These are phyloP conservation scores for Buphagus erythrorhynchus DNA, from an alignment of 2,797 vertebrate genomes.

Conservation along the genomic window DNA sequence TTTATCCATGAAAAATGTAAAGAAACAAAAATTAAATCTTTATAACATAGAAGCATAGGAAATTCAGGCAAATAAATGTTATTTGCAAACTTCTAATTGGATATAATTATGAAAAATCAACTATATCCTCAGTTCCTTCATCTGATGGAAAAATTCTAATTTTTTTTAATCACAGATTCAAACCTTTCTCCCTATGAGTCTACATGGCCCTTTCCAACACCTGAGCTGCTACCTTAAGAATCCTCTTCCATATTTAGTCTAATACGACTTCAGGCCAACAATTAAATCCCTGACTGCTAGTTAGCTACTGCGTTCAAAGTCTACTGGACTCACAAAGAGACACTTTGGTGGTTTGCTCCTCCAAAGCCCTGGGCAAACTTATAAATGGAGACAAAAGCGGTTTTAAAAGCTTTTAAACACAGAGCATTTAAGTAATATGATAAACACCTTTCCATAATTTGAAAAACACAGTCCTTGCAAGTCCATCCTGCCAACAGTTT, in stretches of 20 bases:
- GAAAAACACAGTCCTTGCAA: neutral
- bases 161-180: neutral
- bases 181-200: neutral
- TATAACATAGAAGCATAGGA: neutral
- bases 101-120: neutral
- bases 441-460: neutral
- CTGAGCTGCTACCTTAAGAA: neutral
- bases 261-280: neutral
- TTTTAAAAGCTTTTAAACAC: neutral
- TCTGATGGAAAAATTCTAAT: neutral
- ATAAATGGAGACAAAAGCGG: neutral
- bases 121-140: neutral
- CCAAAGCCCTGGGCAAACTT: slow-evolving; percentile 20
- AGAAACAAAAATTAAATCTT: neutral
- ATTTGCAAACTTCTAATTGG: neutral
- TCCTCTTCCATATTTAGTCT: neutral
- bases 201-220: neutral
- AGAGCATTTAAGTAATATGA: neutral
- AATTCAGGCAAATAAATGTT: neutral
- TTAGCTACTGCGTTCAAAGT: neutral
- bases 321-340: neutral
- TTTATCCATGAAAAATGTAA: neutral
- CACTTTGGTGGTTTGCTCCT: neutral
- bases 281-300: neutral
- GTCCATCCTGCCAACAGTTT: neutral